phyloP scores from a whole-genome alignment of 1,140 invertebrate species.

The Lucilia cuprina region DNA sequence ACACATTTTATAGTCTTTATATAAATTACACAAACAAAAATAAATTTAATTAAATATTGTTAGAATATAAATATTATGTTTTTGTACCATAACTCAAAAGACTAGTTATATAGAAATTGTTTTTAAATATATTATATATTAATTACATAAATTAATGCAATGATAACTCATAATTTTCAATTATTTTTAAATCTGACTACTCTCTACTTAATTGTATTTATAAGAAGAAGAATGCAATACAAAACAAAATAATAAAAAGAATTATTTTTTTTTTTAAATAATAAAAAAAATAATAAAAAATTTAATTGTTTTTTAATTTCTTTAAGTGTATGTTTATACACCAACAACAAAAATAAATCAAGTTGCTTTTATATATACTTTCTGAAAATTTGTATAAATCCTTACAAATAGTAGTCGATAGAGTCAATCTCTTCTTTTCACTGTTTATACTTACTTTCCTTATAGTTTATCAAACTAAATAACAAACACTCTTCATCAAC shows the following conservation, averaged over 20 bases:
- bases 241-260: neutral
- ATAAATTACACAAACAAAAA: neutral
- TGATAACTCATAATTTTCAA: neutral
- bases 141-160: neutral
- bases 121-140: neutral
- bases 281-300: neutral
- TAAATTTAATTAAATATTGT: neutral
- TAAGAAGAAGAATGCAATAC: neutral
- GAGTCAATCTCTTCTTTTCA: too few relatives aligned
- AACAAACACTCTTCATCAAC: too few relatives aligned
- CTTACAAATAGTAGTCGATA: too few relatives aligned
- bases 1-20: neutral
- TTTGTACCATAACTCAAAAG: slow-evolving; percentile 14
- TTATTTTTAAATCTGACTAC: neutral
- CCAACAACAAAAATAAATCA: too few relatives aligned
- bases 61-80: neutral
- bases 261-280: neutral
- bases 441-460: too few relatives aligned
- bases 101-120: slow-evolving; percentile 11
- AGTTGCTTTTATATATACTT: too few relatives aligned
- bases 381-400: too few relatives aligned
- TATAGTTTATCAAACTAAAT: too few relatives aligned
- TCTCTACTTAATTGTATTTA: neutral
- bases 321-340: too few relatives aligned
- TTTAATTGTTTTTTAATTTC: neutral